A percentile compares a stretch with the other conserved stretches of the same genome.
Evolutionary conservation across 2,797 vertebrate genomes (phyloP).

Genomic region (Coregonus suidteri): DNA sequence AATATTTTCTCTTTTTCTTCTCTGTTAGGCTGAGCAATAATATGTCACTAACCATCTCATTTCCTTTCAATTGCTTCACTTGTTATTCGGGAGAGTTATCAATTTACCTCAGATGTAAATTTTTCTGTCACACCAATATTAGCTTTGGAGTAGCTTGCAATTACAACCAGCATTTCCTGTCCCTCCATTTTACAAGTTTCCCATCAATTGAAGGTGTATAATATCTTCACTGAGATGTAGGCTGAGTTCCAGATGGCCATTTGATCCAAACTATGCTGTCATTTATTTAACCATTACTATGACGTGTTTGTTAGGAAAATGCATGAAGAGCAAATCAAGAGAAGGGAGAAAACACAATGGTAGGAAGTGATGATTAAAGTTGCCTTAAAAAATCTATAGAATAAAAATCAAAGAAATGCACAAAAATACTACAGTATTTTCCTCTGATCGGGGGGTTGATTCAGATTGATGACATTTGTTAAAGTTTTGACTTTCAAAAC

Average conservation of each 20-base stretch:
- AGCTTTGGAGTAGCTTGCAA: slow-evolving; percentile 42
- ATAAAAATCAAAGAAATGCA: slow-evolving; percentile 73
- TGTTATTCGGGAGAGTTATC: slow-evolving; percentile 40
- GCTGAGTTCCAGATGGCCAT: not conserved
- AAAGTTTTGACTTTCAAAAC: slow-evolving; percentile 77
- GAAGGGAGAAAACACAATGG: slow-evolving; percentile 78
- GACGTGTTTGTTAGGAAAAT: slow-evolving; percentile 77
- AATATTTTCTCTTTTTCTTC: slow-evolving; percentile 45
- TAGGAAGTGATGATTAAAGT: slow-evolving; percentile 81
- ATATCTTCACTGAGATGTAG: slow-evolving; percentile 13
- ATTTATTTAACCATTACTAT: slow-evolving; percentile 65
- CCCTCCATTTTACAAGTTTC: slow-evolving; percentile 45
- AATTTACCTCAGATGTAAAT: slow-evolving; percentile 49
- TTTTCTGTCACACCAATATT: slow-evolving; percentile 41
- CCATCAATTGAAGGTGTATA: slow-evolving; percentile 50
- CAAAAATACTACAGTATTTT: slow-evolving; percentile 76
- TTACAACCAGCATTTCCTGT: slow-evolving; percentile 33
- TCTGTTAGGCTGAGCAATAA: no score
- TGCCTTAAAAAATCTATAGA: slow-evolving; percentile 74
- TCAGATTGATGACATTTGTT: slow-evolving; percentile 80
- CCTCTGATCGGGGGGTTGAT: slow-evolving; percentile 77
- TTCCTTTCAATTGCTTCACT: slow-evolving; percentile 42
- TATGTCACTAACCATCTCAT: slow-evolving; percentile 14
- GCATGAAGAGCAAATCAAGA: slow-evolving; percentile 82
- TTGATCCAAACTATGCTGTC: not conserved